These are phyloP conservation scores for Mimumesa dahlbomi DNA, from an alignment of 2,888 invertebrate species.

Conservation along the genomic window DNA sequence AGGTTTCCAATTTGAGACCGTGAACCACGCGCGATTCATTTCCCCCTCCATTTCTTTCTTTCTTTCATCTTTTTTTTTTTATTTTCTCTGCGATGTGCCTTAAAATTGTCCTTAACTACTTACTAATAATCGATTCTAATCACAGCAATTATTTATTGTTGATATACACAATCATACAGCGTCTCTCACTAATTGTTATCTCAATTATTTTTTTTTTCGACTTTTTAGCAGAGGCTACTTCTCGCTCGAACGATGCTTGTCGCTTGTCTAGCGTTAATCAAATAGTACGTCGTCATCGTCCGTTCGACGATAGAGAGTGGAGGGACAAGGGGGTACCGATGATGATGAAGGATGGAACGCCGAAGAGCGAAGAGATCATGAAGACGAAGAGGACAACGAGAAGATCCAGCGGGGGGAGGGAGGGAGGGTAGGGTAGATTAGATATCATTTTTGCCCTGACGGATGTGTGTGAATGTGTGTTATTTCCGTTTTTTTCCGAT, in stretches of 20 bases:
- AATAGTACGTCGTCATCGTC: slow-evolving; percentile 49
- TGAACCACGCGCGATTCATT: slow-evolving; percentile 13
- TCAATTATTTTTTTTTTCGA: slow-evolving; percentile 51
- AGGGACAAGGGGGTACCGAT: slow-evolving; percentile 40
- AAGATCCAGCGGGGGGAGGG: slow-evolving; percentile 21
- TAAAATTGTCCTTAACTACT: slow-evolving; percentile 78
- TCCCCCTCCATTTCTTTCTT: no score
- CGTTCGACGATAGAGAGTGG: slow-evolving; percentile 56
- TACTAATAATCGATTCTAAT: slow-evolving; percentile 80
- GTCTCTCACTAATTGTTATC: slow-evolving; percentile 77
- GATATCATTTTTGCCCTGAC: slow-evolving; percentile 6
- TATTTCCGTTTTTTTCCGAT: no score
- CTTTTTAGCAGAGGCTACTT: slow-evolving; percentile 57
- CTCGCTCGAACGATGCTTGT: slow-evolving; percentile 49
- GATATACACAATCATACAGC: slow-evolving; percentile 80
- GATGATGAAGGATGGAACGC: slow-evolving; percentile 29
- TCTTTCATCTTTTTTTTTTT: slow-evolving; percentile 6
- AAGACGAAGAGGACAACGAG: slow-evolving; percentile 32
- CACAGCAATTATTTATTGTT: slow-evolving; percentile 81
- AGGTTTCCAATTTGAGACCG: slow-evolving; percentile 14
- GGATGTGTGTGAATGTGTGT: no score
- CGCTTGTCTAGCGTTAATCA: slow-evolving; percentile 20
- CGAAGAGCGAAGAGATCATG: slow-evolving; percentile 32
- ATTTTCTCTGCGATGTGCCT: slow-evolving; percentile 64
- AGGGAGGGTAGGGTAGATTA: no score